These are phyloP conservation scores for Phortica variegata DNA, from an alignment of 1,140 invertebrate species.

Conservation along the genomic window DNA sequence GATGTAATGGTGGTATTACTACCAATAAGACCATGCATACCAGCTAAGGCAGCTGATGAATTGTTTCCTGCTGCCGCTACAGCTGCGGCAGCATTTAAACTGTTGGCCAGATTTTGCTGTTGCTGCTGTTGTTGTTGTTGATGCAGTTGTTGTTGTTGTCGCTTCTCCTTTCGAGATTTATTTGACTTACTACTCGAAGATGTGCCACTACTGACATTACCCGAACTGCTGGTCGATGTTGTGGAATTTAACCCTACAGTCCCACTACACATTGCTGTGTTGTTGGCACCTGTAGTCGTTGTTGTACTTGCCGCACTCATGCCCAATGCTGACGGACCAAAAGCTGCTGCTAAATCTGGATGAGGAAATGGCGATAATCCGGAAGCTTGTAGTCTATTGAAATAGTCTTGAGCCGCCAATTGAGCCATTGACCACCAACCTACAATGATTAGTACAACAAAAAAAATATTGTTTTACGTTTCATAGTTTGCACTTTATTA, in stretches of 20 bases:
- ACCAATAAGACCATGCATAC: slow-evolving; percentile 47
- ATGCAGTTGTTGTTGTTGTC: slow-evolving; percentile 26
- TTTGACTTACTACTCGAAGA: slow-evolving; percentile 46
- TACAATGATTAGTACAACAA: slow-evolving; percentile 40
- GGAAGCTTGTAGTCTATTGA: slow-evolving; percentile 75
- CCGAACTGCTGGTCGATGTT: slow-evolving; percentile 13
- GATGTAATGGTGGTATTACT: slow-evolving; percentile 37
- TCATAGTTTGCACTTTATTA: too few relatives aligned
- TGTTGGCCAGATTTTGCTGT: slow-evolving; percentile 53
- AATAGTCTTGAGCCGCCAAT: slow-evolving; percentile 80
- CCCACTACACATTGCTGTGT: slow-evolving; percentile 22
- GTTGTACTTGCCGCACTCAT: slow-evolving; percentile 48
- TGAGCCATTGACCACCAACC: slow-evolving; percentile 89
- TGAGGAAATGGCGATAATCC: slow-evolving; percentile 69
- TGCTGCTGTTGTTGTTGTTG: slow-evolving; percentile 49
- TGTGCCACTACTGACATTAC: slow-evolving; percentile 47
- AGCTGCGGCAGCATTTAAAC: slow-evolving; percentile 56
- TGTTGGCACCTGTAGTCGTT: slow-evolving; percentile 36
- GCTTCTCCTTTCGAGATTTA: slow-evolving; percentile 50
- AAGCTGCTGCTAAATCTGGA: slow-evolving; percentile 52
- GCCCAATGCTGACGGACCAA: slow-evolving; percentile 58
- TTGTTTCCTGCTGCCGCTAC: slow-evolving; percentile 50
- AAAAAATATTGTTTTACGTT: background rate
- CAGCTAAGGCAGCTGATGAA: slow-evolving; percentile 42
- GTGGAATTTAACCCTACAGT: slow-evolving; percentile 43